Conservation (phyloP, 30 jellyfish, hydroid and myxozoan species). For the Morbakka virulenta region DNA sequence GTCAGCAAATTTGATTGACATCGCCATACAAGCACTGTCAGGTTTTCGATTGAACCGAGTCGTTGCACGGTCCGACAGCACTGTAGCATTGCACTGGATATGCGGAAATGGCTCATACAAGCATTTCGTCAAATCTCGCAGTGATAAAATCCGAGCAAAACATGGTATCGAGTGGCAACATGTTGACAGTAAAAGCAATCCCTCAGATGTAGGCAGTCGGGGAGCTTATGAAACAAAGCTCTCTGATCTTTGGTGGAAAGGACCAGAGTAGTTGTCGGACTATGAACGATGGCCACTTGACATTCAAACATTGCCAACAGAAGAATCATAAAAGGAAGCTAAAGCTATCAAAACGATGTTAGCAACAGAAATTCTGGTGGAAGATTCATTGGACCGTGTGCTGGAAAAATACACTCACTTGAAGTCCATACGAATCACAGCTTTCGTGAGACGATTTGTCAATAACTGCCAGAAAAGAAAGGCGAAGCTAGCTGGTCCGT, state of each 20-base stretch:
- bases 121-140: conserved; percentile 49
- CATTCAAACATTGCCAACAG: conserved; percentile 16
- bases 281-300: conserved; percentile 45
- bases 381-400: neutral
- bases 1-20: conserved; percentile 53
- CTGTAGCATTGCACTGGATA: conserved; percentile 62
- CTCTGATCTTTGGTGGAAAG: conserved; percentile 23
- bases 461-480: conserved; percentile 21
- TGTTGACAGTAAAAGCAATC: conserved; percentile 22
- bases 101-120: conserved; percentile 26
- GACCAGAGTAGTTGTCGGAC: conserved; percentile 45
- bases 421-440: conserved; percentile 28
- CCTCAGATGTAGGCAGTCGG: conserved; percentile 33
- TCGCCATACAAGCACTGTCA: conserved; percentile 12
- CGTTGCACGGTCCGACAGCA: conserved; percentile 47
- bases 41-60: neutral
- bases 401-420: conserved; percentile 1
- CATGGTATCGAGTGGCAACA: no score
- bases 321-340: conserved; percentile 41
- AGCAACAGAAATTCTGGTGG: conserved; percentile 1
- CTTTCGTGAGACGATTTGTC: conserved; percentile 35
- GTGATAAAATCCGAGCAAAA: conserved; percentile 28
- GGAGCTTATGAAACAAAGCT: conserved; percentile 12
- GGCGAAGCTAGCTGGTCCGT: conserved; percentile 44
- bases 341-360: conserved; percentile 37